Evolutionary conservation across 30 jellyfish, hydroid and myxozoan genomes (phyloP).

Genomic region (Chironex yamaguchii): DNA sequence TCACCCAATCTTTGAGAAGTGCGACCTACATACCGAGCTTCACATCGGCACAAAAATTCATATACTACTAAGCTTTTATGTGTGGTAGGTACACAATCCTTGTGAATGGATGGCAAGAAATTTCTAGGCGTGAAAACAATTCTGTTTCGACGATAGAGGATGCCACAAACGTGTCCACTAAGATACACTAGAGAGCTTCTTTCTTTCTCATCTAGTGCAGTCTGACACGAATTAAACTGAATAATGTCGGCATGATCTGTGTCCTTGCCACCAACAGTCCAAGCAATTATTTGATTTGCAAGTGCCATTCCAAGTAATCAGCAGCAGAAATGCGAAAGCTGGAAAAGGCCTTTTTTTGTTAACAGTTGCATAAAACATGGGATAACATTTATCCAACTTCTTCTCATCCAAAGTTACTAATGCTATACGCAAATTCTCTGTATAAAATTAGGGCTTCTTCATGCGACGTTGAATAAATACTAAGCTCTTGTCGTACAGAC

Average conservation of each 20-base stretch:
- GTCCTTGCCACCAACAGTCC: slow-evolving; percentile 2
- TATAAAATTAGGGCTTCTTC: background rate
- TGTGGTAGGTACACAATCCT: too few species aligned
- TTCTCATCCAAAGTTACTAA: background rate
- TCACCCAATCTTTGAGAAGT: too few species aligned
- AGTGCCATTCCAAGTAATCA: slow-evolving; percentile 14
- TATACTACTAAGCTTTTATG: too few species aligned
- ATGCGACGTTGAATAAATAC: background rate
- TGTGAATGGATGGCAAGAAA: too few species aligned
- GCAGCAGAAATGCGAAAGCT: background rate
- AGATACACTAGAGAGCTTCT: slow-evolving; percentile 6
- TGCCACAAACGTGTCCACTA: slow-evolving; percentile 26
- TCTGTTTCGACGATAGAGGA: slow-evolving; percentile 22
- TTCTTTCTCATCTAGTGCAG: background rate
- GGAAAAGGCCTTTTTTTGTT: slow-evolving; percentile 4
- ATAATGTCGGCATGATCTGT: slow-evolving; percentile 7
- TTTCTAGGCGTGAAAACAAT: too few species aligned
- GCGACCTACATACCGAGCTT: too few species aligned
- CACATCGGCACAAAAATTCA: too few species aligned
- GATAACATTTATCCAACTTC: slow-evolving; percentile 4
- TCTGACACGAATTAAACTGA: slow-evolving; percentile 2
- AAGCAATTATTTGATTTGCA: slow-evolving; percentile 19
- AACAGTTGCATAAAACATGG: slow-evolving; percentile 1
- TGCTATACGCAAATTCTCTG: background rate
- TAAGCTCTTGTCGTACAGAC: too few species aligned